Evolutionary conservation across 1,140 invertebrate genomes (phyloP).

Genomic region (Meloidogyne chitwoodi): DNA sequence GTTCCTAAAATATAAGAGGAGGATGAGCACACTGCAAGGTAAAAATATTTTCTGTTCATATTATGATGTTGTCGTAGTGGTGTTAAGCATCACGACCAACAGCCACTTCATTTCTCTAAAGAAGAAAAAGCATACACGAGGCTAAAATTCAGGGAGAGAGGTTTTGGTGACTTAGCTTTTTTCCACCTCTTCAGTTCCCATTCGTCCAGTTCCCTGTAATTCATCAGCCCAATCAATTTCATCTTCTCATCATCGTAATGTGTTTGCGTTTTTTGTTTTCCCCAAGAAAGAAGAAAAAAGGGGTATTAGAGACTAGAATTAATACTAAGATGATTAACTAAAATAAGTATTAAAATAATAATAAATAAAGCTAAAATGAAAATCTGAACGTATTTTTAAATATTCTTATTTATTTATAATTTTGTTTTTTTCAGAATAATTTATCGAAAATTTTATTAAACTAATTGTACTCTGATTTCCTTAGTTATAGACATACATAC

Average conservation of each 20-base stretch:
- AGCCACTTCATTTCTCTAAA: not conserved
- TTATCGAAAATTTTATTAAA: not conserved
- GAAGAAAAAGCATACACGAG: not conserved
- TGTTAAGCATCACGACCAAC: not conserved
- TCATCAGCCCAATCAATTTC: not conserved
- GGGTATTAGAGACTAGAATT: not conserved
- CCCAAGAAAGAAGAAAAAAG: not conserved
- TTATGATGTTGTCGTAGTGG: not conserved
- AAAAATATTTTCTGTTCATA: not conserved
- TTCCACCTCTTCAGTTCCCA: not conserved
- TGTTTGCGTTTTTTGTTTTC: not conserved
- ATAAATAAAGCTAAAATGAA: not conserved
- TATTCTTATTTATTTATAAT: not conserved
- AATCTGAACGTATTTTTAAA: not conserved
- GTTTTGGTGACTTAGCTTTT: not conserved
- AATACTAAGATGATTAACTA: not conserved
- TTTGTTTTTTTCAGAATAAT: not conserved
- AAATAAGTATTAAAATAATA: not conserved
- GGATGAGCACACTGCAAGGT: not conserved
- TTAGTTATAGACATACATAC: not conserved
- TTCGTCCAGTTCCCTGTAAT: not conserved
- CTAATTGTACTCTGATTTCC: not conserved
- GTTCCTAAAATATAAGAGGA: not conserved
- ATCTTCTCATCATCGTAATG: not conserved
- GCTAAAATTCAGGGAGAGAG: not conserved